phyloP scores from a whole-genome alignment of 2,888 invertebrate species.

The Halictus ligatus region DNA sequence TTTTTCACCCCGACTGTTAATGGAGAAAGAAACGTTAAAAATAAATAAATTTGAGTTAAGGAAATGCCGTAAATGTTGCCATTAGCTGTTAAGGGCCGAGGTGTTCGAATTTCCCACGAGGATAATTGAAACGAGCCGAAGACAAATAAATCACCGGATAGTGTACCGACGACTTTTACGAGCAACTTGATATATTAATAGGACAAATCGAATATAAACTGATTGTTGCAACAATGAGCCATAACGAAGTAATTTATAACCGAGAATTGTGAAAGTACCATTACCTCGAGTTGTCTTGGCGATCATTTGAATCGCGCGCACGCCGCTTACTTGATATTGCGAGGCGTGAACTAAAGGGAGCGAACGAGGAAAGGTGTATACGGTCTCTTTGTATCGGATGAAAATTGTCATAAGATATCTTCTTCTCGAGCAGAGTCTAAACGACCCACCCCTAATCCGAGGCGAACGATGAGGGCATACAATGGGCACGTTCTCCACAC shows the following conservation, averaged over 20 bases:
- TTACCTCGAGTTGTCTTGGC: neutral
- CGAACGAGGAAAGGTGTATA: neutral
- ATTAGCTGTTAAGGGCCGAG: neutral
- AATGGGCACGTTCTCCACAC: constrained; percentile 11
- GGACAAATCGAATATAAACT: neutral
- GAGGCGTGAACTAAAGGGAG: neutral
- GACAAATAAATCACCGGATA: neutral
- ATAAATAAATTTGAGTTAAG: neutral
- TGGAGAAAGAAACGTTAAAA: neutral
- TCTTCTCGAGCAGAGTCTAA: neutral
- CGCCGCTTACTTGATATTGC: neutral
- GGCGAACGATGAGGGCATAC: constrained; percentile 1
- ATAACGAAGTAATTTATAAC: neutral
- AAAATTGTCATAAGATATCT: constrained; percentile 16
- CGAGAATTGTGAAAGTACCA: neutral
- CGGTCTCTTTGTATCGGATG: neutral
- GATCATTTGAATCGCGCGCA: neutral
- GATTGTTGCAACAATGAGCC: neutral
- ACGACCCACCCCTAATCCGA: constrained; percentile 2
- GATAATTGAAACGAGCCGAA: neutral
- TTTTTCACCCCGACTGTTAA: neutral
- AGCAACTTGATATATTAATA: neutral
- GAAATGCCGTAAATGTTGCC: neutral
- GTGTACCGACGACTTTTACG: neutral
- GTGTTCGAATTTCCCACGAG: neutral